These are phyloP conservation scores for Phaonia tiefii DNA, from an alignment of 2,888 invertebrate species.

Conservation along the genomic window DNA sequence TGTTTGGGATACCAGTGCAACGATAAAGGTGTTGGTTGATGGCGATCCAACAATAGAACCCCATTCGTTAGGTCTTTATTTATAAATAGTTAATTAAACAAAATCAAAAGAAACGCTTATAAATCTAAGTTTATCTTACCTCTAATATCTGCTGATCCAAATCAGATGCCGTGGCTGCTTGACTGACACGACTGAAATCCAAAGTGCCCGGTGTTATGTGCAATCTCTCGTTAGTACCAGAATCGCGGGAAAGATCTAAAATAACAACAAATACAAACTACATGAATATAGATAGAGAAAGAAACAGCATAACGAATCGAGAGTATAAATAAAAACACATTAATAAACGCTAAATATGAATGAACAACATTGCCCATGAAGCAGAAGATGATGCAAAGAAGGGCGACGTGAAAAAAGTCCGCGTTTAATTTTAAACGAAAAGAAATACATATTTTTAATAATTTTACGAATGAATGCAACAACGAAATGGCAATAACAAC, in stretches of 20 bases:
- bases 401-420: neutral
- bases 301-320: neutral
- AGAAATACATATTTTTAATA: neutral
- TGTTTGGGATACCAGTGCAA: too few species aligned
- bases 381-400: neutral
- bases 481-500: constrained; percentile 31
- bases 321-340: constrained; percentile 5
- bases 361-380: neutral
- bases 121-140: constrained; percentile 70
- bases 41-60: too few species aligned
- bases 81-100: too few species aligned
- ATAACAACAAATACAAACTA: constrained; percentile 46
- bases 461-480: constrained; percentile 1
- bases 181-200: constrained; percentile 75
- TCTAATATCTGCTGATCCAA: constrained; percentile 80
- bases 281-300: neutral
- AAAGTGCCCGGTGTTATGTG: constrained; percentile 77
- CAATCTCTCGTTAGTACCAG: constrained; percentile 79
- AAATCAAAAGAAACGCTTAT: neutral
- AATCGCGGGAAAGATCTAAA: constrained; percentile 80
- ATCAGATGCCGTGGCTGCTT: constrained; percentile 75
- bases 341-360: neutral
- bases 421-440: neutral
- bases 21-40: too few species aligned
- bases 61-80: too few species aligned